Base-by-base conservation (phyloP, 2,888 invertebrate species). In the Acleris cristana region DNA sequence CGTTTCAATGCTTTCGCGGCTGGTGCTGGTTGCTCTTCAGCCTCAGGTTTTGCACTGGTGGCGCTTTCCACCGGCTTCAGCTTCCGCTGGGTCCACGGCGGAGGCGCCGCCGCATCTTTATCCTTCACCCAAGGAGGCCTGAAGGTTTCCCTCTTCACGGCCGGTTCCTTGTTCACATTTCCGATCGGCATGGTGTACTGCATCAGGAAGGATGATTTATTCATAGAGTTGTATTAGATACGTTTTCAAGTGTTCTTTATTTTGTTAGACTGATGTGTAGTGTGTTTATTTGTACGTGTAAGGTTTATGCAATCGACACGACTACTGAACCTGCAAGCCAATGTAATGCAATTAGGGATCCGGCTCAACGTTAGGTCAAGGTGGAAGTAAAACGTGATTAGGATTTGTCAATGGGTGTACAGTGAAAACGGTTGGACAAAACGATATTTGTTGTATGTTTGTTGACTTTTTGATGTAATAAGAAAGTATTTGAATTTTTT, bases 71-170 rank as follows among this genome's bases (percentile, higher is more conserved):
- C 92, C 2, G 92, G 89, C 70, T 90, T 91, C 21, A 92, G 77
- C 67, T 93, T 93, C 76, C 92, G 94, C 72, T 95, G 90, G 12
- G 94, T 93, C 95, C 95, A 95, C 2, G 95, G 92, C 8, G 95
- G 95, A 0, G 94, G 88, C 3, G 94, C 84, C 19, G 95, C 94
- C 0, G 90, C 86, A 7, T 95, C 95, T 68, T 93, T 94, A 1
- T 95, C 95, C 79, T 96, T 96, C 60, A 96, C 96, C 95, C 96
- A 96, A 7, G 96, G 96, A 49, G 96, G 96, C 71, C 96, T 90
- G 83, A 95, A 95, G 69, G 95, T 95, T 72, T 95, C 95, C 71
- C 96, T 90, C 79, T 94, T 94, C 55, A 94, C 88, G 26, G 90
- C 85, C 52, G 91, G 86, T 70, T 94, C 94, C 73, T 92, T 93